phyloP scores from a whole-genome alignment of 1,140 invertebrate genomes.

The Delia radicum region DNA sequence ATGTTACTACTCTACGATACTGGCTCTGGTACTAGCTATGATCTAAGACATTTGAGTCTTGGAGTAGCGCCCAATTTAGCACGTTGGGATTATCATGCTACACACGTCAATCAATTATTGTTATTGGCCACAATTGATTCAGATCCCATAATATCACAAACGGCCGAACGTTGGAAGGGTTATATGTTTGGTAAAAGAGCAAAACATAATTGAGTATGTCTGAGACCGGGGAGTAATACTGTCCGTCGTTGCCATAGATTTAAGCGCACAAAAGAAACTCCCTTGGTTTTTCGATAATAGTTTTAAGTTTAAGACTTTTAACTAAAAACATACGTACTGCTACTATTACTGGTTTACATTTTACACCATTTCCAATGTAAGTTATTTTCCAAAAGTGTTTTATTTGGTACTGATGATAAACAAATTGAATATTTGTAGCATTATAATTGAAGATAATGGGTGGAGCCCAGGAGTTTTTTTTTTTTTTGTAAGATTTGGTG shows the following conservation, averaged over 20 bases:
- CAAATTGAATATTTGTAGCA: no score
- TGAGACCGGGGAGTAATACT: not conserved
- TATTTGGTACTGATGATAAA: not conserved
- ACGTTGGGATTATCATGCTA: slow-evolving; percentile 97
- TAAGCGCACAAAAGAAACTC: not conserved
- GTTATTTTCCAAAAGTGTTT: no score
- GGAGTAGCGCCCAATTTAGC: slow-evolving; percentile 88
- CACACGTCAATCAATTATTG: slow-evolving; percentile 95
- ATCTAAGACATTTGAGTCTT: slow-evolving; percentile 89
- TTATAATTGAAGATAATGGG: no score
- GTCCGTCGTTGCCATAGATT: not conserved
- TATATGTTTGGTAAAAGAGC: slow-evolving; percentile 95
- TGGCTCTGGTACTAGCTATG: slow-evolving; percentile 95
- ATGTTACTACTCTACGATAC: slow-evolving; percentile 93
- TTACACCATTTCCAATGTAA: no score
- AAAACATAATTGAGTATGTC: slow-evolving; percentile 70
- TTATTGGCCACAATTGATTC: slow-evolving; percentile 85
- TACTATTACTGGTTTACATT: not conserved
- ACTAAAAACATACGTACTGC: no score
- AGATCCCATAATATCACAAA: slow-evolving; percentile 78
- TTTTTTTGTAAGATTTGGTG: no score
- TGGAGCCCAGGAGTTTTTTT: no score
- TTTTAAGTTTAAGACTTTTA: no score
- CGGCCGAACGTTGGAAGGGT: slow-evolving; percentile 90
- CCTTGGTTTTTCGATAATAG: not conserved